Percentiles rank a stretch among this genome's conserved stretches.
Evolutionary conservation across 2,113 vertebrate species (phyloP).

Genomic region (Megaceryle torquata): DNA sequence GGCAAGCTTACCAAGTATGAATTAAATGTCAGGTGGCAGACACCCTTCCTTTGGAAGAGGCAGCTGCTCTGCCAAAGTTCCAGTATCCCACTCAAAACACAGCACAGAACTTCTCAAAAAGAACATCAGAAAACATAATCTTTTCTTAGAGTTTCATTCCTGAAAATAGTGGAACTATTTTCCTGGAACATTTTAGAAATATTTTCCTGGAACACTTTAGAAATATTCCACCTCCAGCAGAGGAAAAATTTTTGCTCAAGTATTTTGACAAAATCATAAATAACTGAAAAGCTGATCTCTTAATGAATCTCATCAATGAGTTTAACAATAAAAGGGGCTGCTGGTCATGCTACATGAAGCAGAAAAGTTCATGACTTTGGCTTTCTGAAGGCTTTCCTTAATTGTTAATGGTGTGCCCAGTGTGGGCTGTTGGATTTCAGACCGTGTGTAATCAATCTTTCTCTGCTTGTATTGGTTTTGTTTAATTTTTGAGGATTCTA

Average conservation of each 20-base stretch:
- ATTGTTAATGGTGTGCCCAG: neutral
- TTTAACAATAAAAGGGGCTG: neutral
- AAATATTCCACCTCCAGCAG: slow-evolving; percentile 25
- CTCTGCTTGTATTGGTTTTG: neutral
- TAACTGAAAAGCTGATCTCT: neutral
- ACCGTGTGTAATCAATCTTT: neutral
- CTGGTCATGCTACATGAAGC: neutral
- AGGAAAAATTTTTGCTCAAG: slow-evolving; percentile 45
- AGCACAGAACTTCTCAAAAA: neutral
- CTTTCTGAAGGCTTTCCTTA: neutral
- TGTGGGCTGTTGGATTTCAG: neutral
- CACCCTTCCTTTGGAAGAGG: neutral
- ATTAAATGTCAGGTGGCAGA: neutral
- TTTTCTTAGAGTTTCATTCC: neutral
- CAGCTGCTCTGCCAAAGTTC: neutral
- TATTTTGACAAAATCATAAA: slow-evolving; percentile 45
- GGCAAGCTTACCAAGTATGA: neutral
- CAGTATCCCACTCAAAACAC: neutral
- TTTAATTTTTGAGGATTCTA: neutral
- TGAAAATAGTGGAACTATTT: slow-evolving; percentile 19
- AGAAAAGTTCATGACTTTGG: neutral
- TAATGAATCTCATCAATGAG: neutral
- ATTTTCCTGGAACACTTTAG: slow-evolving; percentile 25
- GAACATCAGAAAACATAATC: neutral
- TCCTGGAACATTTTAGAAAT: slow-evolving; percentile 41